phyloP scores from a whole-genome alignment of 2,888 invertebrate genomes.

The Apocheima hispidaria region DNA sequence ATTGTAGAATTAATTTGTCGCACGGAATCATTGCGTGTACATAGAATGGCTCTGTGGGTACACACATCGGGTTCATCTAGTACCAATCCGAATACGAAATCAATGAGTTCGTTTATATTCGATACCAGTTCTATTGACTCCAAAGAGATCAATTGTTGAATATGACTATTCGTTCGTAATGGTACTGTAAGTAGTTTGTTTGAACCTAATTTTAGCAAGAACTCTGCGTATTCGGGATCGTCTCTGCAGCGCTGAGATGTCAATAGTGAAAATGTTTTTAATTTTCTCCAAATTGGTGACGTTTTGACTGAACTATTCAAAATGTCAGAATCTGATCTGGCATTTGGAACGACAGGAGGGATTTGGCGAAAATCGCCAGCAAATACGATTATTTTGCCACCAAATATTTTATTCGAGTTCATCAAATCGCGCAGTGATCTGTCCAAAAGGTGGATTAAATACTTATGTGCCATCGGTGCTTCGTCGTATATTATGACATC shows the following conservation, averaged over 20 bases:
- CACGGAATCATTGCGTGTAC: constrained; percentile 3
- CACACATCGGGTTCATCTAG: constrained; percentile 3
- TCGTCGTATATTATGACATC: neutral
- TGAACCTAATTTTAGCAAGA: constrained; percentile 21
- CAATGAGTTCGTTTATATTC: constrained; percentile 6
- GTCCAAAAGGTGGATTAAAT: neutral
- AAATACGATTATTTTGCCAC: constrained; percentile 25
- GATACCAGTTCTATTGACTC: constrained; percentile 8
- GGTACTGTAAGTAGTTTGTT: neutral
- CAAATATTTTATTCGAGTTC: constrained; percentile 10
- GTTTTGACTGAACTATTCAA: constrained; percentile 5
- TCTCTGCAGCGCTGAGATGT: constrained; percentile 15
- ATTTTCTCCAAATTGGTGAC: constrained; percentile 9
- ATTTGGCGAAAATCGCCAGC: constrained; percentile 30
- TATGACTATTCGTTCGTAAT: neutral
- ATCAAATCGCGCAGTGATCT: constrained; percentile 15
- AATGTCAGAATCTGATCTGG: constrained; percentile 8
- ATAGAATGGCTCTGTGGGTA: constrained; percentile 7
- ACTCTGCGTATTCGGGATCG: constrained; percentile 1
- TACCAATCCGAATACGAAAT: constrained; percentile 9
- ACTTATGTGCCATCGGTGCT: constrained; percentile 7
- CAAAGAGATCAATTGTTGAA: constrained; percentile 5
- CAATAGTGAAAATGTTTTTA: constrained; percentile 9
- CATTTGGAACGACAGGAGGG: constrained; percentile 9
- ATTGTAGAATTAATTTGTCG: constrained; percentile 7